These are phyloP conservation scores for Drosophila biarmipes DNA, from an alignment of 1,140 invertebrate species.

Conservation along the genomic window DNA sequence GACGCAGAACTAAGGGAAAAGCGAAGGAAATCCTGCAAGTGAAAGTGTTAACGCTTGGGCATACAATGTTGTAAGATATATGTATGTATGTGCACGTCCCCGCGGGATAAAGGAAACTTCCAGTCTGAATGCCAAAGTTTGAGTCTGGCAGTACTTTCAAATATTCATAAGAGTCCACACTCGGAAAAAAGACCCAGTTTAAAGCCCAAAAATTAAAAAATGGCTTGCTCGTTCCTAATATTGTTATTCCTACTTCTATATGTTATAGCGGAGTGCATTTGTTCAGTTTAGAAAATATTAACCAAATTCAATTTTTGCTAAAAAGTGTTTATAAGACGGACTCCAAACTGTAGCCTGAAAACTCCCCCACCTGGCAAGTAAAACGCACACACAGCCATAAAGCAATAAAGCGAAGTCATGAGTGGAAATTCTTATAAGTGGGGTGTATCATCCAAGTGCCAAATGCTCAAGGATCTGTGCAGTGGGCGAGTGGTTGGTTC, in stretches of 20 bases:
- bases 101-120: slow-evolving; percentile 24
- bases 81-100: slow-evolving; percentile 8
- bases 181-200: background rate
- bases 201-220: background rate
- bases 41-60: slow-evolving; percentile 20
- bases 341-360: background rate
- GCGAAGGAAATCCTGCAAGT: slow-evolving; percentile 14
- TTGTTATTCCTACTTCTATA: no score
- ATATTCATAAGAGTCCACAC: slow-evolving; percentile 51
- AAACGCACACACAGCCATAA: slow-evolving; percentile 39
- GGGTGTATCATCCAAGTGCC: slow-evolving; percentile 28
- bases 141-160: slow-evolving; percentile 39
- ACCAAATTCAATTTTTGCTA: background rate
- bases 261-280: no score
- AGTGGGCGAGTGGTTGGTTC: background rate
- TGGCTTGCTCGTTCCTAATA: no score
- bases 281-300: no score
- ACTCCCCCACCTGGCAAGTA: slow-evolving; percentile 2
- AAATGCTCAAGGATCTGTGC: slow-evolving; percentile 9
- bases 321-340: background rate
- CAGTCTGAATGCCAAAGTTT: slow-evolving; percentile 55
- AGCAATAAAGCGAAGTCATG: slow-evolving; percentile 67
- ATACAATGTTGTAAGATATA: slow-evolving; percentile 20
- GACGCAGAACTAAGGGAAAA: slow-evolving; percentile 1
- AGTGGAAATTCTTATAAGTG: slow-evolving; percentile 63